phyloP scores from a whole-genome alignment of 2,888 invertebrate genomes.

The Sthenelais limicola region DNA sequence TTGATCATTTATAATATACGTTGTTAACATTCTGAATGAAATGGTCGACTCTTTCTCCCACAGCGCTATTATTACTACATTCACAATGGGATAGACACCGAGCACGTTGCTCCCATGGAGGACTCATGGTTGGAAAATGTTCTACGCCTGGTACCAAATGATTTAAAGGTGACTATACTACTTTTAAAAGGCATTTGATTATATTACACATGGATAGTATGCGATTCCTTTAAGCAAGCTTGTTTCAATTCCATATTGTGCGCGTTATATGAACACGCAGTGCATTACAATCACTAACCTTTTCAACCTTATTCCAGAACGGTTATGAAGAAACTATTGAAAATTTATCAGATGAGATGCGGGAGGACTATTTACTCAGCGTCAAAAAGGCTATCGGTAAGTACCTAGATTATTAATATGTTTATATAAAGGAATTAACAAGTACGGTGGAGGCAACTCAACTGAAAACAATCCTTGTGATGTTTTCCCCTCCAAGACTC shows the following conservation, averaged over 20 bases:
- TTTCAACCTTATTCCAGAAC: slow-evolving; percentile 53
- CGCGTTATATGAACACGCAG: too few relatives aligned
- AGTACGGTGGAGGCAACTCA: too few relatives aligned
- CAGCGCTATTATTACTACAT: slow-evolving; percentile 91
- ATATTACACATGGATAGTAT: background rate
- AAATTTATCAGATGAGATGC: slow-evolving; percentile 82
- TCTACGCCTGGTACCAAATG: slow-evolving; percentile 68
- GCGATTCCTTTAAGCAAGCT: background rate
- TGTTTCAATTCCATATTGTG: slow-evolving; percentile 6
- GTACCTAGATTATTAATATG: too few relatives aligned
- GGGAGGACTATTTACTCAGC: slow-evolving; percentile 87
- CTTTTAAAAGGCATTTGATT: background rate
- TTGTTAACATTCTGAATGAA: slow-evolving; percentile 31
- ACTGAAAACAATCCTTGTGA: too few relatives aligned
- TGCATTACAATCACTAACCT: background rate
- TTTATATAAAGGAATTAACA: too few relatives aligned
- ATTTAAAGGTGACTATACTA: slow-evolving; percentile 67
- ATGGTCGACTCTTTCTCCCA: slow-evolving; percentile 37
- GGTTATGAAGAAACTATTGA: slow-evolving; percentile 69
- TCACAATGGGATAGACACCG: slow-evolving; percentile 90
- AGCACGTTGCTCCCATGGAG: slow-evolving; percentile 89
- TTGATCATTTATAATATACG: background rate
- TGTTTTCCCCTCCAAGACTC: too few relatives aligned
- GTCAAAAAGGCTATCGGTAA: slow-evolving; percentile 85
- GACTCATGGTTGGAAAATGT: slow-evolving; percentile 78